A percentile compares a stretch with the other conserved stretches of the same genome.
Evolutionary conservation across 2,113 vertebrate species (phyloP).

Genomic region (Lamprotornis superbus): DNA sequence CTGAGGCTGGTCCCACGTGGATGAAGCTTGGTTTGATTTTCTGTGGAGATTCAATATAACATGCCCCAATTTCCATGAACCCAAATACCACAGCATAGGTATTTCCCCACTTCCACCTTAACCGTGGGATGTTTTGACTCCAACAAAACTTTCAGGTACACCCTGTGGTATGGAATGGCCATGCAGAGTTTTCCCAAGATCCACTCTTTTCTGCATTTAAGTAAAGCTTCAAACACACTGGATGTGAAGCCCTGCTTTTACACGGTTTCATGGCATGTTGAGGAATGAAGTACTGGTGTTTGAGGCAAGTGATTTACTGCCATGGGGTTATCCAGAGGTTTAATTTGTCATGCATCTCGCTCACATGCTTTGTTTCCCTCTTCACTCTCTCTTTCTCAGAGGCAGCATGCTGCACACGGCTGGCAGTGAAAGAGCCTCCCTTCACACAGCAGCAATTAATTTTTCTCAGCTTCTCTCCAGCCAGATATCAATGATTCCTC

Average conservation of each 20-base stretch:
- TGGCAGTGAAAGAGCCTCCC: background rate
- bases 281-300: background rate
- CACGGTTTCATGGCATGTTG: background rate
- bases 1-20: background rate
- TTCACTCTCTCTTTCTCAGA: background rate
- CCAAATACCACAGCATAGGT: background rate
- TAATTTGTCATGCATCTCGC: slow-evolving; percentile 1
- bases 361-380: background rate
- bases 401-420: background rate
- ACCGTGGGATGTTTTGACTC: background rate
- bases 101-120: background rate
- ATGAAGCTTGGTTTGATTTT: background rate
- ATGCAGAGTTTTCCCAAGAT: background rate
- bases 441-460: slow-evolving; percentile 10
- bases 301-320: slow-evolving; percentile 37
- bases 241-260: background rate
- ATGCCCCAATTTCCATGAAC: background rate
- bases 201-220: background rate
- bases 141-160: background rate
- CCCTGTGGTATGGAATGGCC: background rate
- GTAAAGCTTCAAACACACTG: background rate
- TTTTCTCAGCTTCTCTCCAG: background rate
- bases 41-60: background rate
- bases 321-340: slow-evolving; percentile 16
- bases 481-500: background rate